Evolutionary conservation across 2,888 invertebrate genomes (phyloP).

Genomic region (Acanthococcus lagerstroemiae): DNA sequence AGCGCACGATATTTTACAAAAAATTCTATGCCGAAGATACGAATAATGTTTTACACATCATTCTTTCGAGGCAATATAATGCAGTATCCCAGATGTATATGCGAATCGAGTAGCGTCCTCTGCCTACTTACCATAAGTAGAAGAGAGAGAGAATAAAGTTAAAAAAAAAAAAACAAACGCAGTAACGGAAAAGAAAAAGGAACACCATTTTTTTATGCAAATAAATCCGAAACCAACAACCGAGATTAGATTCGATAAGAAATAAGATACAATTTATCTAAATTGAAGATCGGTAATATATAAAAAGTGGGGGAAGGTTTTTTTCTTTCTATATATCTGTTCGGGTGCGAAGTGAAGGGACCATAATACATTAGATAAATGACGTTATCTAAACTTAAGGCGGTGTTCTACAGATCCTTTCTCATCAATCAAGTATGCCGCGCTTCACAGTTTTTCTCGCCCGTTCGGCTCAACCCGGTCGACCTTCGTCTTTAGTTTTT

Average conservation of each 20-base stretch:
- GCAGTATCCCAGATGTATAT: no score
- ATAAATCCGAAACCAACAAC: conserved; percentile 23
- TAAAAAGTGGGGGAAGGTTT: background rate
- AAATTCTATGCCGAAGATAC: no score
- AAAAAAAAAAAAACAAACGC: no score
- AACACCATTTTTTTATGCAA: conserved; percentile 24
- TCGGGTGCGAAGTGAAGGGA: conserved; percentile 20
- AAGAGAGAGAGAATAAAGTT: no score
- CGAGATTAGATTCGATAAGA: conserved; percentile 26
- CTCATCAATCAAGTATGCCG: conserved; percentile 23
- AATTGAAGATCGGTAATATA: conserved; percentile 26
- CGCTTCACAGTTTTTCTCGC: conserved; percentile 19
- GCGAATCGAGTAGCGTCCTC: no score
- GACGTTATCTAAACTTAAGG: conserved; percentile 26
- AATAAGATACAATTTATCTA: conserved; percentile 26
- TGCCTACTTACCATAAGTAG: no score
- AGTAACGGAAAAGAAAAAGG: no score
- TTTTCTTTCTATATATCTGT: conserved; percentile 16
- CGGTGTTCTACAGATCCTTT: conserved; percentile 27
- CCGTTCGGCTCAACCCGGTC: conserved; percentile 9
- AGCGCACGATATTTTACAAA: no score
- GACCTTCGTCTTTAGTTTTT: conserved; percentile 16
- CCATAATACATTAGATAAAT: conserved; percentile 25
- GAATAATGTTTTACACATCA: no score
- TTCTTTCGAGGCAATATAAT: no score